Percentiles rank a stretch among this genome's conserved stretches.
phyloP scores from a whole-genome alignment of 2,888 invertebrate species.

The Athalia rosae region DNA sequence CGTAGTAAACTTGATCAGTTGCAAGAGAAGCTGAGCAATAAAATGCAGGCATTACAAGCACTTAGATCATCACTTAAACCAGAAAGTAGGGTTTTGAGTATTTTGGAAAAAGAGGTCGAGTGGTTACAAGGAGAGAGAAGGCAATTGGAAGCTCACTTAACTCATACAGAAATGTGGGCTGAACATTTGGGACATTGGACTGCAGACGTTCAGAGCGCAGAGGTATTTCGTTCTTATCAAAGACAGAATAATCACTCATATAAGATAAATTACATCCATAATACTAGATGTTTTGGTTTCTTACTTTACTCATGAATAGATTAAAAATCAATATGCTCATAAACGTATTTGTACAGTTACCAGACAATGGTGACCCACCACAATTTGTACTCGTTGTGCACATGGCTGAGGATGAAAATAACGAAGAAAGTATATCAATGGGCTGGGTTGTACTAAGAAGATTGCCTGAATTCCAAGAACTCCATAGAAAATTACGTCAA shows the following conservation, averaged over 20 bases:
- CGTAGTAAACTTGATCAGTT: conserved; percentile 87
- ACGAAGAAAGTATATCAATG: conserved; percentile 78
- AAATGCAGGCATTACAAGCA: conserved; percentile 88
- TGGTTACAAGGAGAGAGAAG: conserved; percentile 87
- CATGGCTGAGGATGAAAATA: conserved; percentile 80
- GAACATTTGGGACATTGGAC: conserved; percentile 93
- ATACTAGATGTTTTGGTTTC: conserved; percentile 5
- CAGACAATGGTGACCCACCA: conserved; percentile 80
- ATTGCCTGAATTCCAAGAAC: conserved; percentile 81
- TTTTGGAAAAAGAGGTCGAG: conserved; percentile 90
- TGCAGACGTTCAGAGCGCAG: conserved; percentile 88
- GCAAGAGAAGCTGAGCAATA: conserved; percentile 89
- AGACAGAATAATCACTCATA: not conserved
- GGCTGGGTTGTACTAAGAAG: conserved; percentile 82
- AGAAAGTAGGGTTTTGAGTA: conserved; percentile 86
- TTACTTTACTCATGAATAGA: not conserved
- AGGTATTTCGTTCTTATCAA: conserved; percentile 75
- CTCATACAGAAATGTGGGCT: conserved; percentile 92
- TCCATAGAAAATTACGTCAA: conserved; percentile 89
- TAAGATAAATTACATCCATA: not conserved
- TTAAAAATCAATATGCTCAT: conserved; percentile 3
- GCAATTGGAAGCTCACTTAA: conserved; percentile 88
- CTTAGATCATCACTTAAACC: conserved; percentile 87
- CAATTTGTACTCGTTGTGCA: conserved; percentile 89
- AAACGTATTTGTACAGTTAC: conserved; percentile 71